Evolutionary conservation across 2,113 vertebrate genomes (phyloP).

Genomic region (Cyprinodon variegatus): DNA sequence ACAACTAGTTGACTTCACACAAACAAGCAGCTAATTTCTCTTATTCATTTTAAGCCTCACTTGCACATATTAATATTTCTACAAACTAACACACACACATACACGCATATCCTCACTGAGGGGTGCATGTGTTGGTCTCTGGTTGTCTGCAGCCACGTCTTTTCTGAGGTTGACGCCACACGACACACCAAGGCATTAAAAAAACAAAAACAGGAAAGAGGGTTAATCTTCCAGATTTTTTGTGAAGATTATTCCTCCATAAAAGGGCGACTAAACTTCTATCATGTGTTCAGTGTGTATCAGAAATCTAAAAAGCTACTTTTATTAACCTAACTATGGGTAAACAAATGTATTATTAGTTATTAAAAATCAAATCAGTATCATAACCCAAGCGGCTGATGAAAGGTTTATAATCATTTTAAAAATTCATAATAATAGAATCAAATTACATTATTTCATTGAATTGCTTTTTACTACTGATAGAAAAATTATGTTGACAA

Average conservation of each 20-base stretch:
- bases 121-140: conserved; percentile 88
- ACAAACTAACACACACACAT: conserved; percentile 34
- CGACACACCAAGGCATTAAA: conserved; percentile 92
- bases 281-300: conserved; percentile 55
- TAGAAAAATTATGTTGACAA: too few species aligned
- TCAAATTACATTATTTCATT: too few species aligned
- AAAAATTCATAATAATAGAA: neutral
- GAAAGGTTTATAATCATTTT: neutral
- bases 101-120: conserved; percentile 61
- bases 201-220: conserved; percentile 9
- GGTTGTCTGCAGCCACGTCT: conserved; percentile 99
- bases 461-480: too few species aligned
- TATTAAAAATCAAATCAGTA: neutral
- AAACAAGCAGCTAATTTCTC: neutral
- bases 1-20: neutral
- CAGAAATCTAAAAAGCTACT: neutral
- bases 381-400: neutral
- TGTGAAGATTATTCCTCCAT: conserved; percentile 78
- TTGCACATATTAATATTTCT: conserved; percentile 16
- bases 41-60: conserved; percentile 7
- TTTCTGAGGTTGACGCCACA: conserved; percentile 99
- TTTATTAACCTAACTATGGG: neutral
- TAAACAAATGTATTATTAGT: neutral
- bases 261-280: conserved; percentile 56
- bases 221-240: conserved; percentile 74